Conservation (phyloP, 2,113 vertebrate species). For the Cephalophus harveyi region DNA sequence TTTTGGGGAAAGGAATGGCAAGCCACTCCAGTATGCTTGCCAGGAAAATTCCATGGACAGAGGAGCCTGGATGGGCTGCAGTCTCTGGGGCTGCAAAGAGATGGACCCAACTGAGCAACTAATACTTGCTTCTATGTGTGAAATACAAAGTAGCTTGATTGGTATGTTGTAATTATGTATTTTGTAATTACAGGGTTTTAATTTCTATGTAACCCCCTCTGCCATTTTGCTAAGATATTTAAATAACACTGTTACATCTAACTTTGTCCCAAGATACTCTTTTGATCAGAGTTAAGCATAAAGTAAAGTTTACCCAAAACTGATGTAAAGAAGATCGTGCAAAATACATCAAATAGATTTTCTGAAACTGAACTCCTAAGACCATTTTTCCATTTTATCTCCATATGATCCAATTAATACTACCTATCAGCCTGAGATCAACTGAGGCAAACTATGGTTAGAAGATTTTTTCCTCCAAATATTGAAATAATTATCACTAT, state of each 20-base stretch:
- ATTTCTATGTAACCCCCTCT: not conserved
- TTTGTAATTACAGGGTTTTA: constrained; percentile 1
- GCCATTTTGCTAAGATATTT: not conserved
- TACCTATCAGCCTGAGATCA: not conserved
- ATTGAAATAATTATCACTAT: not conserved
- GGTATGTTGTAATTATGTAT: not conserved
- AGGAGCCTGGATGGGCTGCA: not conserved
- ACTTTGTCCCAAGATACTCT: not conserved
- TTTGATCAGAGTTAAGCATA: not conserved
- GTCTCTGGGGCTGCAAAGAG: not conserved
- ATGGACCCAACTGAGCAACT: not conserved
- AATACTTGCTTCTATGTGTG: not conserved
- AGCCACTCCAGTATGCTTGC: not conserved
- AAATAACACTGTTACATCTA: not conserved
- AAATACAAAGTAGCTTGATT: not conserved
- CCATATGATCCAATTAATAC: not conserved
- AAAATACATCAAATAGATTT: not conserved
- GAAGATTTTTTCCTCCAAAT: not conserved
- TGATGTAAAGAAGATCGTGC: not conserved
- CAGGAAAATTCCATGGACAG: not conserved
- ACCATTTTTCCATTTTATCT: not conserved
- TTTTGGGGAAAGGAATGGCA: not conserved
- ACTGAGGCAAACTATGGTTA: not conserved
- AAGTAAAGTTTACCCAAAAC: not conserved
- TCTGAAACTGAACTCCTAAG: not conserved